phyloP scores from a whole-genome alignment of 2,888 invertebrate genomes.

The Colletes collaris region DNA sequence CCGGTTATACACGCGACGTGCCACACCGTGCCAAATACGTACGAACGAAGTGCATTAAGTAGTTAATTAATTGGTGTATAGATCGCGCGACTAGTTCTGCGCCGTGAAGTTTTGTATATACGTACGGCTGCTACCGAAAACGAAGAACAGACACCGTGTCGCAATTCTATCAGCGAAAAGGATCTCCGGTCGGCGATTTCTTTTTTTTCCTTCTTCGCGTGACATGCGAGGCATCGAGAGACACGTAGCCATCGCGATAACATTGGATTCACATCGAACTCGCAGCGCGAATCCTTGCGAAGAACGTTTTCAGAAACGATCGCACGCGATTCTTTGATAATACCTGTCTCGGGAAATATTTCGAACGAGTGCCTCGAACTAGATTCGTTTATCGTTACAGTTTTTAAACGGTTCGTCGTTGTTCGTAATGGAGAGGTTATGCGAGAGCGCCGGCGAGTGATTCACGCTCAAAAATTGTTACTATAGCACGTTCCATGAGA shows the following conservation, averaged over 20 bases:
- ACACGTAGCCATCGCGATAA: not conserved
- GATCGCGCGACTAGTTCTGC: conserved; percentile 23
- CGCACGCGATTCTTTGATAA: not conserved
- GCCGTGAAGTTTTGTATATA: not conserved
- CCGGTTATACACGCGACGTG: not conserved
- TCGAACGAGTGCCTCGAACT: conserved; percentile 32
- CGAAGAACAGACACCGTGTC: not conserved
- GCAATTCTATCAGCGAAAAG: not conserved
- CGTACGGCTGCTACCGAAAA: not conserved
- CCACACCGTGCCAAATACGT: conserved; percentile 5
- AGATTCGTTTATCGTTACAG: conserved; percentile 24
- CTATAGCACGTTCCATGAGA: not conserved
- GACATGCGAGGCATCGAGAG: not conserved
- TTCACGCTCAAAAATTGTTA: not conserved
- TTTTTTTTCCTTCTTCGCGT: too few relatives aligned
- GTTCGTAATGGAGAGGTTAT: conserved; percentile 3
- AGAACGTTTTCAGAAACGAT: not conserved
- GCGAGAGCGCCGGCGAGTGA: not conserved
- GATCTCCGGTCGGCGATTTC: not conserved
- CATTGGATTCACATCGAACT: not conserved
- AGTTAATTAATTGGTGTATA: conserved; percentile 50
- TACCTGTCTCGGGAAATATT: conserved; percentile 6
- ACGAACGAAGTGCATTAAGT: conserved; percentile 57
- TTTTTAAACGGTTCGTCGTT: not conserved
- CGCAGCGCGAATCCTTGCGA: not conserved